Evolutionary conservation across 2,888 invertebrate species (phyloP), one percentile per base, ranked within the genome.

Genomic region (Drosophila diplacantha): DNA sequence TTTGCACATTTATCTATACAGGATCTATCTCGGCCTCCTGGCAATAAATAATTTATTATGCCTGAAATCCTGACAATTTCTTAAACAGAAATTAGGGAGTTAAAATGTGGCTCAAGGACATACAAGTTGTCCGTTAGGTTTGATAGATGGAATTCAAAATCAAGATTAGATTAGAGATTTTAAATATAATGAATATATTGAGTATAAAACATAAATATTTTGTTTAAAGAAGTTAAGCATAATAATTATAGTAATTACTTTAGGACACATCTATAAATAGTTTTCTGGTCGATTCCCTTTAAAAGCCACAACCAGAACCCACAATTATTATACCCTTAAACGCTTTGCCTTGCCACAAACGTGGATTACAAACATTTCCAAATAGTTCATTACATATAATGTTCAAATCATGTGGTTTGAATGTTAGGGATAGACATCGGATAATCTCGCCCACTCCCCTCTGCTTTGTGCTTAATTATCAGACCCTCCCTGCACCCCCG

Each of bases 21-120:
- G 29, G 29, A 68, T 61, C 55, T 64, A 56, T 61, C 53, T 61
- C 2, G 29, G 11, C 29, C 18, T 32, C 49, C 47, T n/a, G 9
- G 44, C 47, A 50, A 73, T 73, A 73, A 70, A 74, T 73, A 70
- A 72, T 55, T 73, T 57, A 70, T 66, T 24, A 49, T 41, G 55
- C 29, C 24, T 38, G 22, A 44, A 38, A 58, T 35, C 31, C 14
- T 46, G 50, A 22, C 34, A 43, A 50, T 58, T 43, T 46, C 18
- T n/a, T 35, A 9, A 22, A 2, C n/a, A 11, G 9, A 14, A 18
- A 18, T 39, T 16, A 35, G 34, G 22, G n/a, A 22, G 26, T 7
- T 11, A n/a, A 9, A 7, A 26, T 12, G 14, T 29, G 9, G n/a
- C 12, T 18, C 3, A 29, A 20, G 18, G 18, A 29, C 18, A 20